Conservation (phyloP, 2,113 vertebrate species). For the Motacilla tschutschensis region DNA sequence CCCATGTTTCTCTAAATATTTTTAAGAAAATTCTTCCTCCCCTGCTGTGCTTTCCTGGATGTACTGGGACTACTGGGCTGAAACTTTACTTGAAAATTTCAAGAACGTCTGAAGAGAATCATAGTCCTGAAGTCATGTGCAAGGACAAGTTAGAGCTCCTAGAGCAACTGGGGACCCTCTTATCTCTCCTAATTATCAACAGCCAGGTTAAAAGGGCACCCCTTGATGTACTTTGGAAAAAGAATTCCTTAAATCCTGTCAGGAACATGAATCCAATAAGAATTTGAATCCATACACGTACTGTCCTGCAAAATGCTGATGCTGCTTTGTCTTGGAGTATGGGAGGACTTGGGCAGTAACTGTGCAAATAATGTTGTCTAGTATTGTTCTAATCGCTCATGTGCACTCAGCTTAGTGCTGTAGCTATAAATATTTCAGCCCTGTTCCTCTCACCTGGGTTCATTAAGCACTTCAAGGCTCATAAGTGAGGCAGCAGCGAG, state of each 20-base stretch:
- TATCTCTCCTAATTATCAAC: not conserved
- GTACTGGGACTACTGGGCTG: not conserved
- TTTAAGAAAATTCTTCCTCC: not conserved
- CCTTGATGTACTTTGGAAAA: not conserved
- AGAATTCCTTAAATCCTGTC: not conserved
- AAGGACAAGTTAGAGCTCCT: not conserved
- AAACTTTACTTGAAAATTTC: not conserved
- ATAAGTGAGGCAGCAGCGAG: not conserved
- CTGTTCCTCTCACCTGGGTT: constrained; percentile 19
- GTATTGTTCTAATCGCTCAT: not conserved
- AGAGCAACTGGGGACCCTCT: not conserved
- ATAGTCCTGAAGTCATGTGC: not conserved
- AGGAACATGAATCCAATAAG: not conserved
- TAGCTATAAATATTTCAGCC: constrained; percentile 50
- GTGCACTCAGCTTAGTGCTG: constrained; percentile 19
- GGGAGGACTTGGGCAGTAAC: constrained; percentile 3
- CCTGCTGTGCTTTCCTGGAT: not conserved
- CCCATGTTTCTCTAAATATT: not conserved
- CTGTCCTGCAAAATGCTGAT: constrained; percentile 17
- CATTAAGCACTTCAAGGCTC: constrained; percentile 40
- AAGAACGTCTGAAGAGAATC: not conserved
- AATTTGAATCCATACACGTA: not conserved
- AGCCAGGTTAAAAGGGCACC: constrained; percentile 4
- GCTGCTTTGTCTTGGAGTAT: constrained; percentile 6
- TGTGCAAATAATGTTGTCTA: not conserved